Conservation (phyloP, 2,797 vertebrate species). For the Prionace glauca region DNA sequence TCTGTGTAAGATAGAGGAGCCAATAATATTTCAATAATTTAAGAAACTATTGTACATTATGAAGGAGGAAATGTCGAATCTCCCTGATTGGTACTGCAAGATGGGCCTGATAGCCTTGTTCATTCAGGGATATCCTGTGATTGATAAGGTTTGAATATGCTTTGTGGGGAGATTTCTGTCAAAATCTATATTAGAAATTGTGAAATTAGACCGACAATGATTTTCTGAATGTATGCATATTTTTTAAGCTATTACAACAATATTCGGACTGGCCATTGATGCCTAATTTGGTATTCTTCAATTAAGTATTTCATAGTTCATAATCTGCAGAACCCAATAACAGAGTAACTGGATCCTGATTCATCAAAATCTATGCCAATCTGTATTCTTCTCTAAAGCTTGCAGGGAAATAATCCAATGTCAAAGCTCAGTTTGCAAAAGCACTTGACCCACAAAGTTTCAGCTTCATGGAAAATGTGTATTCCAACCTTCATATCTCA, state of each 20-base stretch:
- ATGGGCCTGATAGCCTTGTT: background rate
- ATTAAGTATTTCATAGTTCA: background rate
- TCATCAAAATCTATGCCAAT: background rate
- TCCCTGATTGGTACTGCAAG: background rate
- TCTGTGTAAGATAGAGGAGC: background rate
- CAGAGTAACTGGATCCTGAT: background rate
- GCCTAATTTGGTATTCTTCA: background rate
- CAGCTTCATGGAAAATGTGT: too few relatives aligned
- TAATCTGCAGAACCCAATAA: background rate
- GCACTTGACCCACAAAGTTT: background rate
- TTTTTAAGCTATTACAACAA: background rate
- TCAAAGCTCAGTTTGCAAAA: background rate
- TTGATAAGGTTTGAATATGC: background rate
- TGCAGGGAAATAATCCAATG: background rate
- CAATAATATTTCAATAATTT: background rate
- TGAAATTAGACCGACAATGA: background rate
- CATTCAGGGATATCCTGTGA: background rate
- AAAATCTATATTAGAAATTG: background rate
- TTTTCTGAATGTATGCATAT: background rate
- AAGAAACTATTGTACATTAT: background rate
- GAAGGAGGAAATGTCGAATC: background rate
- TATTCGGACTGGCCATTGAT: background rate
- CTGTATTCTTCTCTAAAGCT: background rate
- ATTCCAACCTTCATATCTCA: too few relatives aligned
- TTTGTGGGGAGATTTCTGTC: background rate